Conservation (phyloP, 2,888 invertebrate genomes). For the Arrhopalites spinosus region DNA sequence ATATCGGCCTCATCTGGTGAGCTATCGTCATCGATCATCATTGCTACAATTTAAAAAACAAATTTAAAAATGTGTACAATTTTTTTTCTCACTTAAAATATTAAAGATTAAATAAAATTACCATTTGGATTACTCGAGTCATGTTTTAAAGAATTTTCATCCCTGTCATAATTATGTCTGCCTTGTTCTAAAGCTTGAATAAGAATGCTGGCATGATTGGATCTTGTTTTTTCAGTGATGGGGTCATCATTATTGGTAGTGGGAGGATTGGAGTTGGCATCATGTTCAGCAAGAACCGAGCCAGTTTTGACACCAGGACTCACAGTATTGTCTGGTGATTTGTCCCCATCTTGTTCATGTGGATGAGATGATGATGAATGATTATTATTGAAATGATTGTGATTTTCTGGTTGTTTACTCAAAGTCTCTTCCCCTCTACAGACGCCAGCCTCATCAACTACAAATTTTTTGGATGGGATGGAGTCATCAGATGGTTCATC, state of each 20-base stretch:
- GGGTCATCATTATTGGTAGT: conserved; percentile 9
- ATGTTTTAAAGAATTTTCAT: conserved; percentile 17
- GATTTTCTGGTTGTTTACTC: conserved; percentile 13
- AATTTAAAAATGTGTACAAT: neutral
- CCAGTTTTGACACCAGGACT: conserved; percentile 17
- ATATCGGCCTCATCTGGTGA: conserved; percentile 41
- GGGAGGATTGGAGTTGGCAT: too few species aligned
- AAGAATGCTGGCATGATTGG: conserved; percentile 38
- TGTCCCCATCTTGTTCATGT: conserved; percentile 18
- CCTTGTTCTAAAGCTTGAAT: conserved; percentile 42
- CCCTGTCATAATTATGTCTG: conserved; percentile 32
- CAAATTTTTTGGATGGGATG: neutral
- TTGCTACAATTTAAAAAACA: conserved; percentile 12
- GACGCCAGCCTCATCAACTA: neutral
- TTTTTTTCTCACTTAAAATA: neutral
- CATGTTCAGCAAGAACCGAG: neutral
- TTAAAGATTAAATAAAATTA: neutral
- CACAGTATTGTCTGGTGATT: too few species aligned
- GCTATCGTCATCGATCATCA: conserved; percentile 43
- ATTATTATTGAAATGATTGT: conserved; percentile 36
- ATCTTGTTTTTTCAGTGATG: conserved; percentile 5
- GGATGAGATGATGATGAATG: conserved; percentile 11
- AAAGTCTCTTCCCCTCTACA: neutral
- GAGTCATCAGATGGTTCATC: conserved; percentile 35
- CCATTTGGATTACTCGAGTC: conserved; percentile 20